phyloP scores from a whole-genome alignment of 1,140 invertebrate genomes.

The Lucilia cuprina region DNA sequence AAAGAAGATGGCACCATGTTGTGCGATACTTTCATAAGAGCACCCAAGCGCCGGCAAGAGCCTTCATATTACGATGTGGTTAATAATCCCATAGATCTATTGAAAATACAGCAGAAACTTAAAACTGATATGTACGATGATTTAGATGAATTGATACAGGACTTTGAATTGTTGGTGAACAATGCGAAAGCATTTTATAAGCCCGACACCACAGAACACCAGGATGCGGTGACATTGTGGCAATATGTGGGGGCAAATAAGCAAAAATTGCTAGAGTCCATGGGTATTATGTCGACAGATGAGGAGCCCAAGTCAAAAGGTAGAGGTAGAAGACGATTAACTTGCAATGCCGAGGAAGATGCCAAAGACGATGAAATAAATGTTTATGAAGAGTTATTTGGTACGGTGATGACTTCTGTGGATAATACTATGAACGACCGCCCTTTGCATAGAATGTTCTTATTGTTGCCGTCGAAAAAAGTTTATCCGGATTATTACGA shows the following conservation, averaged over 20 bases:
- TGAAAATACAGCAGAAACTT: constrained; percentile 91
- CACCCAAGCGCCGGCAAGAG: constrained; percentile 89
- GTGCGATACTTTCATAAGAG: constrained; percentile 94
- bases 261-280: constrained; percentile 64
- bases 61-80: constrained; percentile 92
- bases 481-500: constrained; percentile 97
- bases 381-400: constrained; percentile 81
- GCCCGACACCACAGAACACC: constrained; percentile 83
- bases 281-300: constrained; percentile 45
- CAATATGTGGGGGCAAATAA: constrained; percentile 76
- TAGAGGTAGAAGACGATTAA: constrained; percentile 53
- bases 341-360: constrained; percentile 62
- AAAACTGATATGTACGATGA: constrained; percentile 95
- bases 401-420: constrained; percentile 78
- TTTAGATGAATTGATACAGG: constrained; percentile 84
- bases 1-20: constrained; percentile 89
- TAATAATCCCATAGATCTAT: constrained; percentile 89
- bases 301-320: constrained; percentile 53
- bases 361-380: constrained; percentile 75
- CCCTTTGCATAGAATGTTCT: constrained; percentile 82
- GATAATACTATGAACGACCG: constrained; percentile 83
- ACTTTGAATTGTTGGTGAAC: constrained; percentile 86
- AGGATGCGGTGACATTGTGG: constrained; percentile 91
- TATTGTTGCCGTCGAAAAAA: constrained; percentile 88
- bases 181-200: constrained; percentile 96